Conservation (phyloP, 2,113 vertebrate genomes). For the Neotoma lepida region DNA sequence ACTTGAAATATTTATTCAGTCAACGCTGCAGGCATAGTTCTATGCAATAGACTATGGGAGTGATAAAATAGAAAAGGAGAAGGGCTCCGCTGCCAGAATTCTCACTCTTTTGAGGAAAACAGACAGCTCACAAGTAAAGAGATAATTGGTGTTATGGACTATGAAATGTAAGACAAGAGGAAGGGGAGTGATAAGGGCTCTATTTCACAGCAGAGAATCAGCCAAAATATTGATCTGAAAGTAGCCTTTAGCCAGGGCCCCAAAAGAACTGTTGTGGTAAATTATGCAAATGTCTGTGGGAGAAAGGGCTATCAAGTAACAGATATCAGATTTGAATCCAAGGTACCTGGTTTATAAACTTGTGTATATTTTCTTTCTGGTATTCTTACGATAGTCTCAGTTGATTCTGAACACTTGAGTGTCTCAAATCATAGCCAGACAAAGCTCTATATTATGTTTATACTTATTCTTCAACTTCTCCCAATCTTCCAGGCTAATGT, state of each 20-base stretch:
- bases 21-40: neutral
- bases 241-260: neutral
- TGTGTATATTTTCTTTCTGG: neutral
- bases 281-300: neutral
- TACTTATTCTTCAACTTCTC: neutral
- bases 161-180: neutral
- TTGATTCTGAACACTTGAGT: neutral
- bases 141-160: neutral
- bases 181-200: neutral
- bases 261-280: neutral
- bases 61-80: neutral
- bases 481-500: neutral
- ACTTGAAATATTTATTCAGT: constrained; percentile 21
- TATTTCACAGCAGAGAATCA: neutral
- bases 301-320: neutral
- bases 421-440: neutral
- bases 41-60: neutral
- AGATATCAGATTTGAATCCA: neutral
- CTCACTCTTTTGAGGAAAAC: neutral
- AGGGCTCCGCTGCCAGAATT: neutral
- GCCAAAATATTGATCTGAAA: neutral
- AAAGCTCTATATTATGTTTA: neutral
- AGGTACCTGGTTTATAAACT: neutral
- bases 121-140: neutral
- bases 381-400: neutral